Evolutionary conservation across 2,113 vertebrate genomes (phyloP), one percentile per base, ranked within the genome.

Genomic region (Tylochromis polylepis): DNA sequence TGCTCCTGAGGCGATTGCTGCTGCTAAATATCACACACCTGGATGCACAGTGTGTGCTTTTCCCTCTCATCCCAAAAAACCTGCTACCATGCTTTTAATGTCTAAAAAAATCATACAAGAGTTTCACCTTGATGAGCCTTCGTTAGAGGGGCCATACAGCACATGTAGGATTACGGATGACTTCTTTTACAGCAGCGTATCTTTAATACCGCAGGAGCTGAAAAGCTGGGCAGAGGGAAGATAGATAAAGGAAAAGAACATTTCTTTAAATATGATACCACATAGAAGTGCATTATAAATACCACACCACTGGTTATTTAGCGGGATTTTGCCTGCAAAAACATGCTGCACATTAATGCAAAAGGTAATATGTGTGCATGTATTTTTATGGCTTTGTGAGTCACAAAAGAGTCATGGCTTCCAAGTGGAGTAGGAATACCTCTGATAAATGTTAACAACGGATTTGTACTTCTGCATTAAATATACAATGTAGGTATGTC

Each of bases 1-100:
- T 15, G 41, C 18, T 87, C 92, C 88, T 5, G 84, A 87, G 92
- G 93, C 84, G 18, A 79, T 72, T 49, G 78, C 91, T 80, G 89
- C 84, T 91, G 93, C 88, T 91, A 85, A 93, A 92, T 89, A 90
- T 93, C 87, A 85, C 92, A 93, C 93, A 94, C 94, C 94, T 94
- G 95, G 92, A 90, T 93, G 92, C 86, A 84, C 94, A 91, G 56
- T 5, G 78, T 59, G 72, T 34, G 75, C 85, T 53, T 24, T 85
- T 34, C 80, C 67, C 49, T 60, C 88, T 57, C 82, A 7, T 84
- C 36, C 84, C n/a, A 12, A 58, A 89, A 65, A 89, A 77, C 86
- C 62, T 43, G 84, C 92, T 91, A 91, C 78, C 77, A 85, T 79
- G 60, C 88, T 91, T 91, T 91, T 92, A 91, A 86, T 90, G 89